These are phyloP conservation scores for Boloria euphrosyne DNA, from an alignment of 2,888 invertebrate species.

Conservation along the genomic window DNA sequence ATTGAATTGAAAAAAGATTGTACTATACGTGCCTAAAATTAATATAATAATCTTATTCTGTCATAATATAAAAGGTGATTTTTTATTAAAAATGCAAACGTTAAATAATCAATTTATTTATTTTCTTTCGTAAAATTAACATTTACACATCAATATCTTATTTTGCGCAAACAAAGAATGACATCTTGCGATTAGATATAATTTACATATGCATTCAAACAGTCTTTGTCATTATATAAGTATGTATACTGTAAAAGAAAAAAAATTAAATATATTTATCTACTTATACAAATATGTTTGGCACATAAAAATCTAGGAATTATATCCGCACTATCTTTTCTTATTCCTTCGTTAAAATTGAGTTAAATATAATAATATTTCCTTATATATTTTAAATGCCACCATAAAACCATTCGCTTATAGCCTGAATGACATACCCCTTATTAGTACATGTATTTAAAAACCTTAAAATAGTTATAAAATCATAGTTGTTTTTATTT, in stretches of 20 bases:
- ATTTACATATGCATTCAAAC: slow-evolving; percentile 27
- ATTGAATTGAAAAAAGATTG: not conserved
- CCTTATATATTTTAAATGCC: not conserved
- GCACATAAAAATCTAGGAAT: slow-evolving; percentile 13
- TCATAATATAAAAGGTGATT: too few relatives aligned
- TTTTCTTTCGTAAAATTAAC: slow-evolving; percentile 31
- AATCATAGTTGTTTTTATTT: not conserved
- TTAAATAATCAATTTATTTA: slow-evolving; percentile 30
- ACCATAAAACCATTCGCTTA: too few relatives aligned
- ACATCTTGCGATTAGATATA: slow-evolving; percentile 26
- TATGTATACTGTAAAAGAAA: slow-evolving; percentile 7
- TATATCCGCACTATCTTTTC: not conserved
- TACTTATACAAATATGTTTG: not conserved
- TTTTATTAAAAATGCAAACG: not conserved
- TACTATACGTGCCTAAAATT: too few relatives aligned
- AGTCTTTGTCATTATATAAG: slow-evolving; percentile 21
- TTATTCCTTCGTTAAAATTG: not conserved
- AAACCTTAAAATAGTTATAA: not conserved
- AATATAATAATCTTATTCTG: too few relatives aligned
- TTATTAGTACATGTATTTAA: too few relatives aligned
- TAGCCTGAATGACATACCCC: too few relatives aligned
- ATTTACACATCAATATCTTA: slow-evolving; percentile 31
- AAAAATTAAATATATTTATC: slow-evolving; percentile 3
- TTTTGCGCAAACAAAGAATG: slow-evolving; percentile 21
- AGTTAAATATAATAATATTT: slow-evolving; percentile 2